Evolutionary conservation across 1,140 invertebrate species (phyloP).

Genomic region (Hylaeus anthracinus): DNA sequence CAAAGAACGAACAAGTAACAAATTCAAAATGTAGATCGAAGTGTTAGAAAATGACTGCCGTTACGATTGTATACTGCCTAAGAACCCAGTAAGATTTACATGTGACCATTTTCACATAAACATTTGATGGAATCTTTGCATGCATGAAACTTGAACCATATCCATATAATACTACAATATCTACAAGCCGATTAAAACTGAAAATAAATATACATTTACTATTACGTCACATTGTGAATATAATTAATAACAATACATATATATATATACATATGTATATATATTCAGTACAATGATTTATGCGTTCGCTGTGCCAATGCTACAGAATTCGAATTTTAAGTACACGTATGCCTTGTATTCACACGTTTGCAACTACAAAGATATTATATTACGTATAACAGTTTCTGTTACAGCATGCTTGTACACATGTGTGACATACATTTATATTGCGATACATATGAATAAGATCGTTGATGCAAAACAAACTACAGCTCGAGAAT

Average conservation of each 20-base stretch:
- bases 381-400: constrained; percentile 4
- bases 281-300: too few species aligned
- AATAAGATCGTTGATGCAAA: background rate
- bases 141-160: constrained; percentile 35
- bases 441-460: constrained; percentile 6
- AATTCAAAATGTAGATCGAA: constrained; percentile 11
- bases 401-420: constrained; percentile 13
- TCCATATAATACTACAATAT: constrained; percentile 15
- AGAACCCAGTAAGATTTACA: constrained; percentile 11
- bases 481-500: background rate
- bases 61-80: constrained; percentile 18
- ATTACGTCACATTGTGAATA: background rate
- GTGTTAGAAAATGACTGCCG: constrained; percentile 22
- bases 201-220: background rate
- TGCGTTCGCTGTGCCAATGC: background rate
- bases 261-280: background rate
- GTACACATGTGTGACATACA: constrained; percentile 8
- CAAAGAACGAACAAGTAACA: constrained; percentile 29
- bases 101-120: constrained; percentile 52
- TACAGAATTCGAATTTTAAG: constrained; percentile 5
- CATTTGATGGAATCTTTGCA: constrained; percentile 60
- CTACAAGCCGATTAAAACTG: background rate
- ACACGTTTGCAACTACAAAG: constrained; percentile 9
- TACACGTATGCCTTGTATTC: background rate
- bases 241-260: constrained; percentile 8